Base-by-base conservation (phyloP, 2,113 vertebrate species). In the Galemys pyrenaicus region DNA sequence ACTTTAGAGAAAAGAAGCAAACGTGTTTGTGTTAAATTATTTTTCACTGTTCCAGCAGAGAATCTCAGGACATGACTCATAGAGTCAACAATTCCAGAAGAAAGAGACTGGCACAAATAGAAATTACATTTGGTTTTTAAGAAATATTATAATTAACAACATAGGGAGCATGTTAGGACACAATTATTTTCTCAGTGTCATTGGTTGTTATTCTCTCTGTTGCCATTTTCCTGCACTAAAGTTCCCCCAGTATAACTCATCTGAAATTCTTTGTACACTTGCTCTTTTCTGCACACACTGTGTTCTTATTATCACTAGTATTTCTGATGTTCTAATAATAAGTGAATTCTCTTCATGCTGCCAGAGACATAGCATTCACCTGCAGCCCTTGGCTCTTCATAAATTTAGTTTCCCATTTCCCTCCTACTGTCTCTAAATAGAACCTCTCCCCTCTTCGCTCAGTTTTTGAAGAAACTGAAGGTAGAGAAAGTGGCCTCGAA, bases 21-120 rank as follows among this genome's bases (percentile, higher is more conserved):
- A 85, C 85, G 35, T 90, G 13, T 35, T 82, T 86, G 35, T 41
- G 9, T 56, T 88, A 49, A 22, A 95, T 12, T 91, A 97, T 30
- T 80, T 60, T 58, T 84, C 71, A 35, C 19, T 81, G 30, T n/a
- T 73, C n/a, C 51, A 82, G 37, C 67, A 96, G 30, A 96, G 75
- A 94, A 96, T 41, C 11, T 96, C 49, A 89, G 71, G 46, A 91
- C 82, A 95, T 80, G 91, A 91, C 16, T 96, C 85, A 93, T 10
- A 92, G 32, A 44, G 77, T 11, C n/a, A 16, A 46, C 64, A 60
- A 4, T 30, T 67, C 15, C 16, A 17, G 35, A 62, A 81, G 58
- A 90, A 91, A 83, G 28, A 90, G 51, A 91, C 26, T 60, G 35
- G 37, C 60, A 84, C 35, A 80, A 80, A 87, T 30, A 37, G 41